Conservation (phyloP, 2,797 vertebrate genomes). For the Macropodus opercularis region DNA sequence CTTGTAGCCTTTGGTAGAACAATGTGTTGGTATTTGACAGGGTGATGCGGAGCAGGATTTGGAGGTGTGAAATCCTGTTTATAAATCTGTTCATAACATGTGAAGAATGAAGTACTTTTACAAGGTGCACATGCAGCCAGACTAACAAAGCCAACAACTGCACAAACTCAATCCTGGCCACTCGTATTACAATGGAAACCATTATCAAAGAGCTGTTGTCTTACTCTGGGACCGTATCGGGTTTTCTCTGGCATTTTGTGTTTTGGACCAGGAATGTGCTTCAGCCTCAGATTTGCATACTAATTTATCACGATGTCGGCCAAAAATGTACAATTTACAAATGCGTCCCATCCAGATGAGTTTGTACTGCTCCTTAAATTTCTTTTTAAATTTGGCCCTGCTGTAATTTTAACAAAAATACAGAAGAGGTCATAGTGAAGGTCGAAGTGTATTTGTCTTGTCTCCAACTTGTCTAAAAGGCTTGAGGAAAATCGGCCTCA, state of each 20-base stretch:
- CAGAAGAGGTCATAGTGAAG: constrained; percentile 7
- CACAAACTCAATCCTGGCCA: not conserved
- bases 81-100: constrained; percentile 3
- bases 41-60: not conserved
- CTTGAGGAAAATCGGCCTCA: constrained; percentile 24
- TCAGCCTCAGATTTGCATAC: not conserved
- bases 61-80: constrained; percentile 22
- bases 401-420: constrained; percentile 8
- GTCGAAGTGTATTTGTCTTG: constrained; percentile 1
- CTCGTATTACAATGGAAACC: not conserved
- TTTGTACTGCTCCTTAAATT: not conserved
- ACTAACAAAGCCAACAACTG: not conserved
- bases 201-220: not conserved
- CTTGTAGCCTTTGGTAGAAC: not conserved
- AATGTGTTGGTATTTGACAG: constrained; percentile 4
- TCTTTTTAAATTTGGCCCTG: not conserved
- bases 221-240: not conserved
- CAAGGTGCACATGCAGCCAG: constrained; percentile 1
- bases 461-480: constrained; percentile 8
- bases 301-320: not conserved
- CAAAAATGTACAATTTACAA: not conserved
- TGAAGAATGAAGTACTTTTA: not conserved
- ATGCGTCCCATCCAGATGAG: not conserved
- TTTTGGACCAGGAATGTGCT: not conserved
- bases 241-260: not conserved